phyloP scores from a whole-genome alignment of 2,888 invertebrate species.

The Meteorus colon region DNA sequence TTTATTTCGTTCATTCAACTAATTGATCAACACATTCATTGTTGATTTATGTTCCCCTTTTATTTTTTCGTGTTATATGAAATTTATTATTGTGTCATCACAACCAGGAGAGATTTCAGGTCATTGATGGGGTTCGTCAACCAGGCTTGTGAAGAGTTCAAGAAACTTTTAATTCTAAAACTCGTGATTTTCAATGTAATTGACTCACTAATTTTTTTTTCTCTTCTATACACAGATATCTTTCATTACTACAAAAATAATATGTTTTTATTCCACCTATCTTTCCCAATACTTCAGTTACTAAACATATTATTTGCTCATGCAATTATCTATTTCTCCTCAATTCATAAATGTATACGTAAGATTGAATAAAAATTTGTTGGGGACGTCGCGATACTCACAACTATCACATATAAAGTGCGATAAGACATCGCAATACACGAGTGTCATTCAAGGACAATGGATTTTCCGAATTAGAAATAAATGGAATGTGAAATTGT shows the following conservation, averaged over 20 bases:
- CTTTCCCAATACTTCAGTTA: neutral
- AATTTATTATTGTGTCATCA: neutral
- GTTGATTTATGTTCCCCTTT: neutral
- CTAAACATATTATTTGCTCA: neutral
- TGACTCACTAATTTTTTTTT: neutral
- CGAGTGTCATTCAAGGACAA: constrained; percentile 14
- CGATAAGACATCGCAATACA: constrained; percentile 2
- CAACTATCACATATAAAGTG: neutral
- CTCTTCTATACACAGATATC: neutral
- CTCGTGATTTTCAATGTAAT: neutral
- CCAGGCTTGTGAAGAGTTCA: neutral
- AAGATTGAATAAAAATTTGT: neutral
- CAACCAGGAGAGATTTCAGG: neutral
- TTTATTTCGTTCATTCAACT: constrained; percentile 12
- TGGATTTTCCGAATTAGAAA: neutral
- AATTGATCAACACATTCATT: neutral
- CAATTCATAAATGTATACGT: neutral
- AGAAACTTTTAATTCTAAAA: neutral
- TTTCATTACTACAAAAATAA: neutral
- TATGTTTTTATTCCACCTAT: neutral
- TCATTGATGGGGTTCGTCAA: neutral
- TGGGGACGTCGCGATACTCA: neutral
- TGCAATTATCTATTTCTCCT: neutral
- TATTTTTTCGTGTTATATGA: neutral
- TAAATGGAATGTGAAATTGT: neutral